These are phyloP conservation scores for Augochlorella aurata DNA, from an alignment of 2,888 invertebrate genomes.

Conservation along the genomic window DNA sequence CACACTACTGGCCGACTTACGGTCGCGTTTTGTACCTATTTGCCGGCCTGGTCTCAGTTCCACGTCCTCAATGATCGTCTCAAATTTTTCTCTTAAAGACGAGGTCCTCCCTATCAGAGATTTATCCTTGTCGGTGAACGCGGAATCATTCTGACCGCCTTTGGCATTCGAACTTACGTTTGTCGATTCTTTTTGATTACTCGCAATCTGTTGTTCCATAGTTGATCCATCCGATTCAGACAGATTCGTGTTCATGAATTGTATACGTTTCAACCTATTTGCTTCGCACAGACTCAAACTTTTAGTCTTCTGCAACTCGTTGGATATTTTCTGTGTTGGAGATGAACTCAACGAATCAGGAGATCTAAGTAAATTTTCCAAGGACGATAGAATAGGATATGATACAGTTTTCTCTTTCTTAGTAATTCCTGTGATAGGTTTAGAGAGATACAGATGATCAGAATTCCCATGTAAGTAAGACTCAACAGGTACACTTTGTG, in stretches of 20 bases:
- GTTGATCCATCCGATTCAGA: conserved; percentile 29
- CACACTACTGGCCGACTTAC: conserved; percentile 71
- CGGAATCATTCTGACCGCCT: conserved; percentile 20
- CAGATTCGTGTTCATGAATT: conserved; percentile 53
- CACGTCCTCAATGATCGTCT: conserved; percentile 72
- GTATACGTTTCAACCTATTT: conserved; percentile 64
- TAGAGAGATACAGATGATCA: not conserved
- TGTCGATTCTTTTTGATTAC: not conserved
- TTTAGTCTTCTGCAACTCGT: not conserved
- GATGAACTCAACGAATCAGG: not conserved
- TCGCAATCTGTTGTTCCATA: not conserved
- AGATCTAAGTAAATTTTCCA: conserved; percentile 44
- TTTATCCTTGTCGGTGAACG: conserved; percentile 43
- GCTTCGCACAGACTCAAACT: conserved; percentile 42
- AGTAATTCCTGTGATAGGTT: not conserved
- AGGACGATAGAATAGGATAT: conserved; percentile 32
- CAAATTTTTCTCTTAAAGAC: conserved; percentile 75
- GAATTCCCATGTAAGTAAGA: not conserved
- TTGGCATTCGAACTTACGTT: conserved; percentile 20
- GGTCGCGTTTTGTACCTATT: conserved; percentile 67
- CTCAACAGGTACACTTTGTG: conserved; percentile 13
- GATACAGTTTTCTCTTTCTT: conserved; percentile 35
- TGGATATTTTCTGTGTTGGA: not conserved
- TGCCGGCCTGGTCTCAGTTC: conserved; percentile 68
- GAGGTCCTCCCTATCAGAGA: conserved; percentile 64